Conservation (phyloP, 1,140 invertebrate species). For the Chironomus tepperi region DNA sequence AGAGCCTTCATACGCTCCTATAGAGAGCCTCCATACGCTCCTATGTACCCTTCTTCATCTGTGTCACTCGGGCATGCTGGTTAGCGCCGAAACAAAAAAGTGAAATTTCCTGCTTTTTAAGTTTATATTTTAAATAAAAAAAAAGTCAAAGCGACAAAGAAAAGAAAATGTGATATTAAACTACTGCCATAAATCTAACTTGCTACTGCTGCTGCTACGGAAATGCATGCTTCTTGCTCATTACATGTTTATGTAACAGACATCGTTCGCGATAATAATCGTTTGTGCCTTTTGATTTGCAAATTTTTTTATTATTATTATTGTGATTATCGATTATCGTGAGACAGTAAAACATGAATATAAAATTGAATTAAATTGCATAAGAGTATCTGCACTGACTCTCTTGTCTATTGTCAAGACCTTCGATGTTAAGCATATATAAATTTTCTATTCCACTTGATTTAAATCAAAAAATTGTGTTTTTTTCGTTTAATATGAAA, state of each 20-base stretch:
- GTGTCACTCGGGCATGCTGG: too few relatives aligned
- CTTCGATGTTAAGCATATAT: too few relatives aligned
- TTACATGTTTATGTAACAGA: neutral
- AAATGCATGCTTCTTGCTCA: neutral
- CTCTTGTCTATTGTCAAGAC: too few relatives aligned
- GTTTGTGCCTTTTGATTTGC: neutral
- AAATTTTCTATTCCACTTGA: too few relatives aligned
- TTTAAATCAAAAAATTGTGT: too few relatives aligned
- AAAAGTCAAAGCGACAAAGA: neutral
- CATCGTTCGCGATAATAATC: conserved; percentile 14
- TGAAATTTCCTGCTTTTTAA: conserved; percentile 20
- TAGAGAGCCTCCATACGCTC: too few relatives aligned
- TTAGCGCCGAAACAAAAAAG: neutral
- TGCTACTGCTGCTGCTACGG: neutral
- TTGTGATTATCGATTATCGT: neutral
- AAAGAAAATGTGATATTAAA: neutral
- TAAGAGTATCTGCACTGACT: neutral
- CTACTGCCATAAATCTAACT: neutral
- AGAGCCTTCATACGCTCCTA: too few relatives aligned
- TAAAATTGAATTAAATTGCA: neutral
- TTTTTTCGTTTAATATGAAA: too few relatives aligned
- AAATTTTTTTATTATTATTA: too few relatives aligned
- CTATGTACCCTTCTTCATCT: too few relatives aligned
- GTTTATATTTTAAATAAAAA: neutral
- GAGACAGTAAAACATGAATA: neutral